Conservation (phyloP, 2,888 invertebrate species). For the Ichneumoninae sp. region DNA sequence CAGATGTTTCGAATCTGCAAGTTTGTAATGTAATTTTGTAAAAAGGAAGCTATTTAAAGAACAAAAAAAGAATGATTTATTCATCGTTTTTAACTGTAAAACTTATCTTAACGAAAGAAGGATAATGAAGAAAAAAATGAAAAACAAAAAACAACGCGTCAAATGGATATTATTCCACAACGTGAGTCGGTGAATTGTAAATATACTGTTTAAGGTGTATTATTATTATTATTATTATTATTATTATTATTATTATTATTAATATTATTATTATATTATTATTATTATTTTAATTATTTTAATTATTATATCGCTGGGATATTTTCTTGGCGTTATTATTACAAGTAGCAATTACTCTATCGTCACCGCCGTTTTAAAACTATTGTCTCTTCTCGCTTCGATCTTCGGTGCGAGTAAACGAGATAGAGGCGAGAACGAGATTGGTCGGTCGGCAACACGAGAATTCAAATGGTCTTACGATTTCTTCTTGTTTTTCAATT, state of each 20-base stretch:
- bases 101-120: constrained; percentile 74
- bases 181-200: constrained; percentile 80
- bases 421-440: constrained; percentile 15
- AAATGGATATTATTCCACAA: constrained; percentile 62
- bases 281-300: constrained; percentile 48
- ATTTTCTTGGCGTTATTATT: constrained; percentile 79
- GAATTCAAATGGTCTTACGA: constrained; percentile 47
- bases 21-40: constrained; percentile 84
- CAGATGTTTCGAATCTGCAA: constrained; percentile 80
- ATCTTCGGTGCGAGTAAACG: constrained; percentile 11
- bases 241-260: constrained; percentile 65
- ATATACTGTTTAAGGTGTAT: constrained; percentile 82
- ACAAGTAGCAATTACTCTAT: constrained; percentile 70
- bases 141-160: constrained; percentile 65
- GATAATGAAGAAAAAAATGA: constrained; percentile 57
- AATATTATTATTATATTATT: constrained; percentile 67
- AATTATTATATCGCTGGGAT: constrained; percentile 74
- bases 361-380: constrained; percentile 49
- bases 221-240: constrained; percentile 58
- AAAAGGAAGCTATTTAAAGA: constrained; percentile 81
- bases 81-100: constrained; percentile 80
- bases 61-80: constrained; percentile 74
- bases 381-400: constrained; percentile 29
- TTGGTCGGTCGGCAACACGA: constrained; percentile 36
- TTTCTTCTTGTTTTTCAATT: constrained; percentile 31